phyloP scores from a whole-genome alignment of 1,140 invertebrate species.

The Lucilia sericata region DNA sequence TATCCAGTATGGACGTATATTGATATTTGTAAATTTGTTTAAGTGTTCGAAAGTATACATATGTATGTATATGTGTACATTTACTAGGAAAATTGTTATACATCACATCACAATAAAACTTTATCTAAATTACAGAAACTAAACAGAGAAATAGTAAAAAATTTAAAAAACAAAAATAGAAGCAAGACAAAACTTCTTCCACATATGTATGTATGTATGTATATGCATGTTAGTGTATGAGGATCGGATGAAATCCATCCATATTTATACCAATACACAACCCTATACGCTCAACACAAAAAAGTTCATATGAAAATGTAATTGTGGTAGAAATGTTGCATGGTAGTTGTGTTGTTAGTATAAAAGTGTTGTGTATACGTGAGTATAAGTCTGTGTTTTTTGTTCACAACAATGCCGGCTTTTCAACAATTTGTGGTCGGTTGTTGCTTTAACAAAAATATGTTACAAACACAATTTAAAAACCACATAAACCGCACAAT shows the following conservation, averaged over 20 bases:
- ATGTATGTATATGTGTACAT: neutral
- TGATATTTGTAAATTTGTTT: neutral
- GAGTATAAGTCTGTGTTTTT: conserved; percentile 10
- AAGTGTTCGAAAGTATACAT: neutral
- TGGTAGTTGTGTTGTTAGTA: neutral
- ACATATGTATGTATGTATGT: too few species aligned
- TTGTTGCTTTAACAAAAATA: conserved; percentile 42
- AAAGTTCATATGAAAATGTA: conserved; percentile 37
- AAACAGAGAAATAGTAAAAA: conserved; percentile 17
- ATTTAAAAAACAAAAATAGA: neutral
- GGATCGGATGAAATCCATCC: neutral
- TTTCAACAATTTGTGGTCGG: conserved; percentile 42
- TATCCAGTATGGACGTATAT: neutral
- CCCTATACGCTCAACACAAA: neutral
- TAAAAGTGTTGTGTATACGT: too few species aligned
- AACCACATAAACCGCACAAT: conserved; percentile 40
- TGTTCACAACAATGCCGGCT: conserved; percentile 39
- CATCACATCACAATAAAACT: conserved; percentile 39
- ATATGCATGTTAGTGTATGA: neutral
- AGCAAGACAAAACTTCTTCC: conserved; percentile 3
- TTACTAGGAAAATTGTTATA: conserved; percentile 1
- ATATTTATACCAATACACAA: neutral
- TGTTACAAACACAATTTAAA: conserved; percentile 43
- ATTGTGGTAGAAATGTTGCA: conserved; percentile 27
- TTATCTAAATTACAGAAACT: conserved; percentile 27